Evolutionary conservation across 2,888 invertebrate species (phyloP).

Genomic region (Hymenopus coronatus): DNA sequence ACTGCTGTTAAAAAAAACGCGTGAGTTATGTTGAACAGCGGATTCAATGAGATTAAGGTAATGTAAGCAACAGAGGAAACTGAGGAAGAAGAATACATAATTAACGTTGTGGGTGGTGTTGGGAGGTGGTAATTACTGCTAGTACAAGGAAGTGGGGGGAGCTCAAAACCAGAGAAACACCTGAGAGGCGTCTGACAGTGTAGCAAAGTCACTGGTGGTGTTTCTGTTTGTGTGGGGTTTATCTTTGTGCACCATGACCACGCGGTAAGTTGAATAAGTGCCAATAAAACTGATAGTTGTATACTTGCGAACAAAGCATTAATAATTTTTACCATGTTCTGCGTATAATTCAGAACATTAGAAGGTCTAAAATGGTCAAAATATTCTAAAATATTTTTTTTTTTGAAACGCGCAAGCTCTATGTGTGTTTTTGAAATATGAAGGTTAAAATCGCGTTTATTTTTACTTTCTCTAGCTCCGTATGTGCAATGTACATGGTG

Average conservation of each 20-base stretch:
- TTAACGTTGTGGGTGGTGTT: neutral
- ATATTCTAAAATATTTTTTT: no score
- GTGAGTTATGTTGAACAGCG: neutral
- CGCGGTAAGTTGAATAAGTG: neutral
- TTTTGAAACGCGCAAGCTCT: no score
- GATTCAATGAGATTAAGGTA: neutral
- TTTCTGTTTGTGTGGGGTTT: neutral
- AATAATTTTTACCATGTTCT: no score
- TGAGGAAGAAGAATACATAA: neutral
- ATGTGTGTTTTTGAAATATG: no score
- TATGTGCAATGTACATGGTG: no score
- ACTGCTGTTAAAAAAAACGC: neutral
- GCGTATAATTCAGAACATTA: no score
- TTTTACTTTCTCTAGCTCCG: no score
- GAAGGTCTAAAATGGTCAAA: no score
- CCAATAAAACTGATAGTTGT: no score
- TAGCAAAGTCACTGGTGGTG: neutral
- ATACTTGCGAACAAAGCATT: no score
- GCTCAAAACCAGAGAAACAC: neutral
- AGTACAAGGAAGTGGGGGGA: neutral
- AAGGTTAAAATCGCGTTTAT: no score
- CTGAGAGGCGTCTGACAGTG: neutral
- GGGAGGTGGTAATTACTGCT: neutral
- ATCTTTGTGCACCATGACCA: neutral
- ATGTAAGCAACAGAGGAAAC: neutral